Evolutionary conservation across 2,113 vertebrate species (phyloP).

Genomic region (Orientallactaga bullata): DNA sequence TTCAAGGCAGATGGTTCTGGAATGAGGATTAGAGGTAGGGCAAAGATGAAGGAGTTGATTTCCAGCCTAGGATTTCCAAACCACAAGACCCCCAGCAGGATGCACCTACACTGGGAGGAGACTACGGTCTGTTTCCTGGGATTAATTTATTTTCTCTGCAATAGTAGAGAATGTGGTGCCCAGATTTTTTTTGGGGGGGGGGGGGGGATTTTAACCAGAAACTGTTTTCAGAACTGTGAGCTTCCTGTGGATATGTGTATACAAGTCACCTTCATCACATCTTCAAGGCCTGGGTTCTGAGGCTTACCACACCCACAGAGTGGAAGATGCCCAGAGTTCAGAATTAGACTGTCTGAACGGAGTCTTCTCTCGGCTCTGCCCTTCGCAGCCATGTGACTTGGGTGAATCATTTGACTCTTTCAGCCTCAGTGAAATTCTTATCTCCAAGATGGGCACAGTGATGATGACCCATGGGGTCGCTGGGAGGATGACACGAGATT

Average conservation of each 20-base stretch:
- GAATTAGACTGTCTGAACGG: neutral
- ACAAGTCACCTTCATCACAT: neutral
- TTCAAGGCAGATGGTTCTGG: neutral
- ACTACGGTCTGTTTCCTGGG: neutral
- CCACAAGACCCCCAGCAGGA: neutral
- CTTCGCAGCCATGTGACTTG: neutral
- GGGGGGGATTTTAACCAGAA: neutral
- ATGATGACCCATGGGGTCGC: accelerated
- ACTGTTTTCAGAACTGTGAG: neutral
- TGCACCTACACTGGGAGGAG: accelerated
- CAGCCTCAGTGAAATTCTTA: neutral
- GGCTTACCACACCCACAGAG: neutral
- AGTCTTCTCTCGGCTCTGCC: neutral
- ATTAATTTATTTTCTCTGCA: neutral
- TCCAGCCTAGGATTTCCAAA: neutral
- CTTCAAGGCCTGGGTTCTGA: neutral
- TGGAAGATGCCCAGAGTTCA: neutral
- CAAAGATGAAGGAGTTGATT: neutral
- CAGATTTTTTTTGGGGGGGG: too few relatives aligned
- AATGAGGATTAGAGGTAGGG: neutral
- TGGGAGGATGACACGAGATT: neutral
- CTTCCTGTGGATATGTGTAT: neutral
- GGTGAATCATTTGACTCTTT: neutral
- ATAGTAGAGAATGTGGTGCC: neutral
- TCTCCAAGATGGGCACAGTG: neutral